A percentile compares a stretch with the other conserved stretches of the same genome.
Conservation (phyloP, 2,888 invertebrate genomes). For the Mythimna pallens region DNA sequence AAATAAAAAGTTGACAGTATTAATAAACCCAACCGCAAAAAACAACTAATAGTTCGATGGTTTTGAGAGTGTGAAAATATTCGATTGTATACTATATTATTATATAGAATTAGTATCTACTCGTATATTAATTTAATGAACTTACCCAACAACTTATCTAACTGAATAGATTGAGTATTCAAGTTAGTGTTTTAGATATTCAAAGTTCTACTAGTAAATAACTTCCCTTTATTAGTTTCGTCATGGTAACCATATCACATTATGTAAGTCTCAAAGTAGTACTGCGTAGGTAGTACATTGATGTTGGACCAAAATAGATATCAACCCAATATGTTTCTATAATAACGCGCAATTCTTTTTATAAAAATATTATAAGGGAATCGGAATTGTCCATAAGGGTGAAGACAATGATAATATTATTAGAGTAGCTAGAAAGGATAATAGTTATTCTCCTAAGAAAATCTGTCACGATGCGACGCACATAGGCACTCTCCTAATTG, state of each 20-base stretch:
- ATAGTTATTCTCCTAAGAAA: conserved; percentile 29
- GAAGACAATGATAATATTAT: conserved; percentile 62
- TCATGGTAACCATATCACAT: not conserved
- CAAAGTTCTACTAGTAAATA: not conserved
- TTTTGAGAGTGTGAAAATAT: no score
- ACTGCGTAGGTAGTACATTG: not conserved
- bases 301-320: conserved; percentile 4
- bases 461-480: conserved; percentile 28
- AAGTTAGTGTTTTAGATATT: not conserved
- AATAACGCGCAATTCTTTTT: conserved; percentile 5
- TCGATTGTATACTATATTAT: no score
- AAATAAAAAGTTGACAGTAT: no score
- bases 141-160: not conserved
- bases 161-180: not conserved
- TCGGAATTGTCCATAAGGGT: conserved; percentile 26
- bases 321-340: not conserved
- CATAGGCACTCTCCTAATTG: conserved; percentile 30
- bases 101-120: no score
- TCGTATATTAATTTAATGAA: no score
- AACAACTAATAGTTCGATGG: no score
- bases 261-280: not conserved
- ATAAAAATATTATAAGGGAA: conserved; percentile 29
- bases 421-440: conserved; percentile 35
- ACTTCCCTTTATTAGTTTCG: not conserved
- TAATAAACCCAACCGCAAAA: no score